These are phyloP conservation scores for Ctena decussata DNA, from an alignment of 2,888 invertebrate species.

Conservation along the genomic window DNA sequence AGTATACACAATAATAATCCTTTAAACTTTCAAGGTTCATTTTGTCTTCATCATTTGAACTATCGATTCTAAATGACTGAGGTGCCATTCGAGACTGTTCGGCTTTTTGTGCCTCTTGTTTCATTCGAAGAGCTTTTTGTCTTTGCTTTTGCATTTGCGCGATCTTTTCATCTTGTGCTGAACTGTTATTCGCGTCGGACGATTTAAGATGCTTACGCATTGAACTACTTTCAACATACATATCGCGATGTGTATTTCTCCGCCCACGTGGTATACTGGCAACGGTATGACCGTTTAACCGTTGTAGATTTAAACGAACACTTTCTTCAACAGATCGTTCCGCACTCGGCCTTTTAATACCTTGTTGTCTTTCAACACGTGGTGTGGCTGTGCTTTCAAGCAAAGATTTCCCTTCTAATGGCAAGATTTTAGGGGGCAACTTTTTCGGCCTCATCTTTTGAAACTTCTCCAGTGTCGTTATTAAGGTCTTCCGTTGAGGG, in stretches of 20 bases:
- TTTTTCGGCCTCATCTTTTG: slow-evolving; percentile 75
- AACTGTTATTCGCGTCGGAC: slow-evolving; percentile 55
- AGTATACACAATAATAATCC: slow-evolving; percentile 76
- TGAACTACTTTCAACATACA: slow-evolving; percentile 68
- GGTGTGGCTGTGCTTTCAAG: slow-evolving; percentile 62
- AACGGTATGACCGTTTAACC: slow-evolving; percentile 68
- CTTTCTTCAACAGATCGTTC: slow-evolving; percentile 71
- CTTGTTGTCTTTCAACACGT: slow-evolving; percentile 17
- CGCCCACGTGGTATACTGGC: slow-evolving; percentile 76
- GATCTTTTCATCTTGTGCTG: slow-evolving; percentile 54
- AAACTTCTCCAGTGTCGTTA: slow-evolving; percentile 78
- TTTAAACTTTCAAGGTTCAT: slow-evolving; percentile 70
- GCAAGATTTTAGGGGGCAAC: slow-evolving; percentile 69
- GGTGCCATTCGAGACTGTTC: slow-evolving; percentile 66
- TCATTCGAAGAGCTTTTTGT: slow-evolving; percentile 51
- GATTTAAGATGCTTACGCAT: slow-evolving; percentile 33
- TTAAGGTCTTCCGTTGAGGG: slow-evolving; percentile 54
- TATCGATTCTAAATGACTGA: slow-evolving; percentile 63
- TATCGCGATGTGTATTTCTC: slow-evolving; percentile 59
- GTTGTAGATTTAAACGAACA: slow-evolving; percentile 71
- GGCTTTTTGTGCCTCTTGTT: slow-evolving; percentile 52
- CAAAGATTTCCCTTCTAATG: slow-evolving; percentile 77
- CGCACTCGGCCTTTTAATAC: not conserved
- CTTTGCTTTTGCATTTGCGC: slow-evolving; percentile 60
- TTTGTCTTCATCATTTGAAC: slow-evolving; percentile 64